These are phyloP conservation scores for Serranus cabrilla DNA, from an alignment of 2,797 vertebrate genomes.

Conservation along the genomic window DNA sequence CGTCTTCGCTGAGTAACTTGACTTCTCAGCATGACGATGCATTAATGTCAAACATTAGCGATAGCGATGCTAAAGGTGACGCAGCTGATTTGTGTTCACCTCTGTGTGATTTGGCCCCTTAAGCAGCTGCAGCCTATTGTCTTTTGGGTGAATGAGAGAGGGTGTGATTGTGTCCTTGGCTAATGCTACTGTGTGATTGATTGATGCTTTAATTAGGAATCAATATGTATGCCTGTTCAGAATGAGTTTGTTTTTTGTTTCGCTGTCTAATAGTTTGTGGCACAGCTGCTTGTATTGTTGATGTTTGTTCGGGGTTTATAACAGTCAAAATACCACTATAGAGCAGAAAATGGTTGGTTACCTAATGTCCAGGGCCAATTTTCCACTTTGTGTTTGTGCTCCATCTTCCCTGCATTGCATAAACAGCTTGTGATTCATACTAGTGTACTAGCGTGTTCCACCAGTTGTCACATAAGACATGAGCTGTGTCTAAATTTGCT, in stretches of 20 bases:
- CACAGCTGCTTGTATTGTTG: neutral
- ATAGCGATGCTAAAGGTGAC: conserved; percentile 36
- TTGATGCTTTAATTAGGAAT: conserved; percentile 61
- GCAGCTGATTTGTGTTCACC: conserved; percentile 35
- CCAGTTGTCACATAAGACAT: conserved; percentile 41
- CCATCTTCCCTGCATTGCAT: conserved; percentile 36
- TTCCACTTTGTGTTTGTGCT: conserved; percentile 32
- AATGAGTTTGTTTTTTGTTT: conserved; percentile 33
- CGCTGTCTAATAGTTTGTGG: conserved; percentile 18
- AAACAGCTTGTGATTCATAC: conserved; percentile 53
- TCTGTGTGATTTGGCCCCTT: conserved; percentile 56
- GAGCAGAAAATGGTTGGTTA: conserved; percentile 24
- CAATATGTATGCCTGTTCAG: conserved; percentile 52
- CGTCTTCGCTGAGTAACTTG: conserved; percentile 46
- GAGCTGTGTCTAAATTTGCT: conserved; percentile 39
- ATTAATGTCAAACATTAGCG: conserved; percentile 46
- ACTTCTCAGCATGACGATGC: conserved; percentile 55
- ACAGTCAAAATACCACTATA: neutral
- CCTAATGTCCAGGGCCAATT: conserved; percentile 39
- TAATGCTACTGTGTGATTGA: conserved; percentile 68
- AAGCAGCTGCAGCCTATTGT: conserved; percentile 54
- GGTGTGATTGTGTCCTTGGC: conserved; percentile 45
- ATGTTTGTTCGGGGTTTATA: conserved; percentile 21
- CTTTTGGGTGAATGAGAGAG: conserved; percentile 7
- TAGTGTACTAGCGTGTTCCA: conserved; percentile 31